Conservation (phyloP, 64 coral and sea anemone species). For the Stichodactyla mertensii region DNA sequence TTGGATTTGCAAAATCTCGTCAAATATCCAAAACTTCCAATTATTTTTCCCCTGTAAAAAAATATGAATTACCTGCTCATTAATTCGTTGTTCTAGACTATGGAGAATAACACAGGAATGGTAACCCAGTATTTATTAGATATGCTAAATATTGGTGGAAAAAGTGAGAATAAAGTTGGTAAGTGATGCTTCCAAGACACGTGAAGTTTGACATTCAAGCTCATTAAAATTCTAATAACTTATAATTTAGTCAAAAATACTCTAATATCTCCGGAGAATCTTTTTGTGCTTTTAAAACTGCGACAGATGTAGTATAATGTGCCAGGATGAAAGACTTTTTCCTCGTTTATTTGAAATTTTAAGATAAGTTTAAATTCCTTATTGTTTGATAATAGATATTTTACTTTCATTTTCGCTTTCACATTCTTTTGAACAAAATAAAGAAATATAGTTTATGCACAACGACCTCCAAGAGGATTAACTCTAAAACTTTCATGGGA, state of each 20-base stretch:
- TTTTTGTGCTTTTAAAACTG: no score
- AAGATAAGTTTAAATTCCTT: no score
- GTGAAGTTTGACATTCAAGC: neutral
- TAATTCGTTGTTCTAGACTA: neutral
- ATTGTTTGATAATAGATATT: no score
- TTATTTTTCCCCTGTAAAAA: neutral
- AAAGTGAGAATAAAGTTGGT: neutral
- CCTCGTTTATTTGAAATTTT: no score
- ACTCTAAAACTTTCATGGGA: no score
- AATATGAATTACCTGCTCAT: neutral
- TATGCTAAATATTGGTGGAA: constrained; percentile 34
- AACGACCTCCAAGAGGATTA: neutral
- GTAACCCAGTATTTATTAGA: constrained; percentile 18
- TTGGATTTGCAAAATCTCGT: neutral
- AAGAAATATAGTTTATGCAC: neutral
- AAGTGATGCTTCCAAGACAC: neutral
- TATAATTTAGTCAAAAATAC: no score
- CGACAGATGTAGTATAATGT: no score
- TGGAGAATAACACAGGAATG: constrained; percentile 15
- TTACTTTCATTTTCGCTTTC: no score
- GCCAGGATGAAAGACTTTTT: no score
- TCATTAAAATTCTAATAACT: no score
- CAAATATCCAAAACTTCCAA: neutral
- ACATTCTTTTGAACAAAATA: neutral
- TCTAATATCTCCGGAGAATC: no score